Evolutionary conservation across 2,888 invertebrate genomes (phyloP), one percentile per base, ranked within the genome.

Genomic region (Hedychridium roseum): DNA sequence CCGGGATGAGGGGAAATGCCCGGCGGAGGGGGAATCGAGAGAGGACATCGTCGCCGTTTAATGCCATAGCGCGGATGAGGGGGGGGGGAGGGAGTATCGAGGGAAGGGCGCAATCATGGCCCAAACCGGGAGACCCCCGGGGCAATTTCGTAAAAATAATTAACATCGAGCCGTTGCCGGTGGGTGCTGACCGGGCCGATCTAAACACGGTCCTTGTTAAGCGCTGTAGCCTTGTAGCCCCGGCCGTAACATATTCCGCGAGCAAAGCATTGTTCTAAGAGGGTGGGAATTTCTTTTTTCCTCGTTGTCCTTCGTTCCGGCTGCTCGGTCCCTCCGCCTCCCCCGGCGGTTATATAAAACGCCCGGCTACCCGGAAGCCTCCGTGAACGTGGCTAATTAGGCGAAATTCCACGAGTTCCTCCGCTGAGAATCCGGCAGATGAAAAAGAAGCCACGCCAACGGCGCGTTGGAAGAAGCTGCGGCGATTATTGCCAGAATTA

Each of bases 121-220:
- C n/a, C n/a, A n/a, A n/a, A n/a, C n/a, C n/a, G n/a, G n/a, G n/a
- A n/a, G n/a, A n/a, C n/a, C n/a, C n/a, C n/a, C n/a, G n/a, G 37
- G 35, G 21, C 45, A 50, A 62, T 64, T 61, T 62, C 54, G 56
- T 57, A 63, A 68, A 69, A 69, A 68, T 69, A 69, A 69, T 69
- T 68, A 68, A 68, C 59, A 64, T 53, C 53, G 54, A 39, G 41
- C 44, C 46, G 27, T 50, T 37, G 21, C 26, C 18, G 46, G 32
- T 21, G 15, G 18, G 9, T 35, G 50, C 54, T 50, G 53, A 49
- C 51, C 62, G 55, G 47, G 46, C 27, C 52, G 54, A 37, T 65
- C 68, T 69, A 71, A 71, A 69, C 70, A 69, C 57, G 71, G 58
- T 44, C 66, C 71, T 70, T 70, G 69, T 71, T 71, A 71, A 70